Base-by-base conservation (phyloP, 2,113 vertebrate genomes). In the Mesocricetus auratus region DNA sequence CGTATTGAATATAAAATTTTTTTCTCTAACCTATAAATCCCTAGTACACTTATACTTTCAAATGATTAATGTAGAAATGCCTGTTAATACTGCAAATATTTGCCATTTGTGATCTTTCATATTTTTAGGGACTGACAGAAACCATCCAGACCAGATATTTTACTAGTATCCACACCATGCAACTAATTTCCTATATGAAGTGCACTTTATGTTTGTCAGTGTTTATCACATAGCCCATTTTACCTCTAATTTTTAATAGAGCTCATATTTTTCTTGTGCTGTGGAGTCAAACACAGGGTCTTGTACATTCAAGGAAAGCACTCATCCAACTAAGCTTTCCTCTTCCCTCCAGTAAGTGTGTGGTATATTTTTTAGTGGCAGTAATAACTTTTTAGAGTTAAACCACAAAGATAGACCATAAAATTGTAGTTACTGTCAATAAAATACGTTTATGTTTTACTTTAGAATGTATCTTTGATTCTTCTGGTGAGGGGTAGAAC, bases 331-430 rank as follows among this genome's bases (percentile, higher is more conserved):
- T 47, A 33, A 66, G 9, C 39, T 47, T 31, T 68, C 42, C 29
- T 7, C 9, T 42, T 62, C 7, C n/a, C 7, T 42, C 24, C 42
- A 31, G 10, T 4, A 83, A 26, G 7, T 83, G 4, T 4, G 3
- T 62, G 16, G 24, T 69, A 7, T 36, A 3, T 47, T 92, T 94
- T 56, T 85, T 78, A 5, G 71, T 21, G 29, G 0, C 3, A 47
- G 81, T 90, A 39, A 36, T 77, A 69, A 90, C 62, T 68, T 5
- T 90, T 90, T 87, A 82, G 73, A 75, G 9, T 94, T 45, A 92
- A 86, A 45, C 22, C 12, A 56, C 11, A 56, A 56, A 66, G 73
- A 78, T 2, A 22, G 71, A 56, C 31, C 36, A 2, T 6, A 86
- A 91, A 85, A 45, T 47, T 82, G 81, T 39, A 83, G 5, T 42